Conservation (phyloP, 2,113 vertebrate species). For the Thinocorus orbignyianus region DNA sequence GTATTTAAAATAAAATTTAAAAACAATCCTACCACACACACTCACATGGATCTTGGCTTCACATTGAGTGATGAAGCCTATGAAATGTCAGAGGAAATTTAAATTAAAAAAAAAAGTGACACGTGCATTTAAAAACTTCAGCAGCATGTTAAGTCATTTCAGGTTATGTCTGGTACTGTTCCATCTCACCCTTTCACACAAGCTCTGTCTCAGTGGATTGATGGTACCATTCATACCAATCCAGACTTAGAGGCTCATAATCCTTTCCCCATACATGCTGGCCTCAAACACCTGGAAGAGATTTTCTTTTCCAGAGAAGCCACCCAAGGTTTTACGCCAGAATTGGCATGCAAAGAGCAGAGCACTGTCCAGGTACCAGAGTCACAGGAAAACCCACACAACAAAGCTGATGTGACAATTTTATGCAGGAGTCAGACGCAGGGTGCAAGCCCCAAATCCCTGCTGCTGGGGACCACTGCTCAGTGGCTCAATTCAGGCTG, state of each 20-base stretch:
- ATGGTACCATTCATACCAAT: background rate
- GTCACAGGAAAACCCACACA: background rate
- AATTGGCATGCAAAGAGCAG: background rate
- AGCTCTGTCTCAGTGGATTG: background rate
- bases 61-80: conserved; percentile 45
- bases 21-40: conserved; percentile 61
- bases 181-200: background rate
- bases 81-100: conserved; percentile 65
- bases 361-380: background rate
- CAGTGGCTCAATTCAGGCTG: background rate
- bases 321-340: background rate
- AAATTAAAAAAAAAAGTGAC: background rate
- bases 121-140: conserved; percentile 40
- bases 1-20: conserved; percentile 64
- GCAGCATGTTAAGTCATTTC: conserved; percentile 54
- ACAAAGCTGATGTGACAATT: background rate
- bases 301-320: background rate
- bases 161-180: conserved; percentile 41
- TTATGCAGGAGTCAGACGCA: rapidly evolving
- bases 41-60: conserved; percentile 55
- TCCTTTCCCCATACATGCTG: background rate
- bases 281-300: background rate
- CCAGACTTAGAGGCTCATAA: background rate
- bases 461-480: background rate
- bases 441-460: background rate